phyloP scores from a whole-genome alignment of 2,797 vertebrate genomes.

The Cyprinodon diabolis region DNA sequence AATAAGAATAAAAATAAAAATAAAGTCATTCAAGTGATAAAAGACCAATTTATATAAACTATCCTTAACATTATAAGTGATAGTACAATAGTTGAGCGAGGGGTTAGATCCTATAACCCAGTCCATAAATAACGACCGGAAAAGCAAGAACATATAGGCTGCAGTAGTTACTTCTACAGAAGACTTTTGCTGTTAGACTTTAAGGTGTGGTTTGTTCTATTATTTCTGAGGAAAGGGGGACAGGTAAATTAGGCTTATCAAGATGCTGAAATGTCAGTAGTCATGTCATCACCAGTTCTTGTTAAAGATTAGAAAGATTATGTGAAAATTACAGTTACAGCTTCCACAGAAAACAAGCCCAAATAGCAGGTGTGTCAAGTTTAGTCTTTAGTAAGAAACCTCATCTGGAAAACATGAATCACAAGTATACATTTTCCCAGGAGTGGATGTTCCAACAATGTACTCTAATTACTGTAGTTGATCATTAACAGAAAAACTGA shows the following conservation, averaged over 20 bases:
- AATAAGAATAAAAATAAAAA: background rate
- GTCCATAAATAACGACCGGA: background rate
- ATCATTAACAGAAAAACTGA: no score
- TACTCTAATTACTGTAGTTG: background rate
- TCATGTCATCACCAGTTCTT: background rate
- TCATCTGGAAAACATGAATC: background rate
- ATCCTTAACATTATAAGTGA: background rate
- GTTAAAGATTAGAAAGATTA: background rate
- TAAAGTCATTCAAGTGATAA: background rate
- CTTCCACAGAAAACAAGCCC: background rate
- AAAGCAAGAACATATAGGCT: background rate
- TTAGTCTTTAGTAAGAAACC: background rate
- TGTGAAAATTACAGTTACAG: background rate
- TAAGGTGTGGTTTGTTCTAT: background rate
- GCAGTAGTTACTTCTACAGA: background rate
- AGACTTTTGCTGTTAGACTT: background rate
- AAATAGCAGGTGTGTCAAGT: background rate
- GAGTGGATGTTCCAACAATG: background rate
- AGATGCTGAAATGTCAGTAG: background rate
- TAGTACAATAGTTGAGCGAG: background rate
- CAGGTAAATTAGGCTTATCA: background rate
- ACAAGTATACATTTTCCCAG: background rate
- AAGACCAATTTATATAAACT: background rate
- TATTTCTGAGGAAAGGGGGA: background rate
- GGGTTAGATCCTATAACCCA: background rate